Base-by-base conservation (phyloP, 2,797 vertebrate species). In the Rhinella marina region DNA sequence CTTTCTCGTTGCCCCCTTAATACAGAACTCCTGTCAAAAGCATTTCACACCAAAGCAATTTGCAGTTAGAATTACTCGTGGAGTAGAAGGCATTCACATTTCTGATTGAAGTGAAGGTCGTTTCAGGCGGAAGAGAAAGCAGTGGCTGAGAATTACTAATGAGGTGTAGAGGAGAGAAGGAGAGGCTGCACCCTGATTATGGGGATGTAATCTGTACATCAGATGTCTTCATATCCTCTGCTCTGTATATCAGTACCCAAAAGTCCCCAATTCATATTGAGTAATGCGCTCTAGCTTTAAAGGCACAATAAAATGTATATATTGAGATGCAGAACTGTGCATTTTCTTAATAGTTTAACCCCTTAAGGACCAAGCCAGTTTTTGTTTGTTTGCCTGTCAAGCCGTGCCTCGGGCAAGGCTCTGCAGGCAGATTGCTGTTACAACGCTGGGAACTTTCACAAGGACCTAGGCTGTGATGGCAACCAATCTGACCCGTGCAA, bases 1-100 rank as follows among this genome's bases (percentile, higher is more conserved):
- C 75, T 73, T 88, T 89, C 84, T 77, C 84, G 25, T 59, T 86
- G 75, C 64, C 70, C 79, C 80, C 64, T 54, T 82, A 59, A 90
- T 85, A 66, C 2, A 84, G 81, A 90, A 59, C 61, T 12, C 41
- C 76, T 88, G 90, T 86, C 88, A 83, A 89, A 89, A 86, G 64
- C 88, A 89, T 89, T 84, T 89, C 85, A 84, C 88, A 89, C 88
- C 80, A 86, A 86, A 84, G 88, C 88, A 89, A 86, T 89, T 86
- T 86, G 80, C 81, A 83, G 88, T 66, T 86, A 61, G 70, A 86
- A 81, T 81, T 77, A 86, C 78, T 68, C 70, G 85, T 86, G 81
- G 72, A 83, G 73, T 70, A 54, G 81, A 89, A 86, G 82, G 73
- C 41, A 83, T 79, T 89, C 88, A 83, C 88, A 78, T 89, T 86